Evolutionary conservation across 2,888 invertebrate species (phyloP).

Genomic region (Drosophila neoperkinsi): DNA sequence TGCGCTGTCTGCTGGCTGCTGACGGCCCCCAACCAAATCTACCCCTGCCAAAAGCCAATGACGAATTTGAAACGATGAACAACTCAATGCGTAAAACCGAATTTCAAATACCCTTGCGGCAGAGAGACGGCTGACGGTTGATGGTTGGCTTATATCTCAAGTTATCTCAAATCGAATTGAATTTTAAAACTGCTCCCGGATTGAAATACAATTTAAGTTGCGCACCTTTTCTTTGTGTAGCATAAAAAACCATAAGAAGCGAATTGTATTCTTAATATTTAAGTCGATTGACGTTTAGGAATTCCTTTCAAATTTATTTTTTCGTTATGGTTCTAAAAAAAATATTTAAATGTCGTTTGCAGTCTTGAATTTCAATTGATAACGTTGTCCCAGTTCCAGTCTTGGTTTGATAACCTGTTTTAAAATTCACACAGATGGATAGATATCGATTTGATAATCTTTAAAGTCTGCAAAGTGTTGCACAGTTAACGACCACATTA

Average conservation of each 20-base stretch:
- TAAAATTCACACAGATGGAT: background rate
- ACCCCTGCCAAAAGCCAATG: constrained; percentile 48
- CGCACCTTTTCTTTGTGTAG: too few relatives aligned
- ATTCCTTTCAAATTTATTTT: background rate
- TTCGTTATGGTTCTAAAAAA: too few relatives aligned
- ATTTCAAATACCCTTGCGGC: background rate
- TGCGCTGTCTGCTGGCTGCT: background rate
- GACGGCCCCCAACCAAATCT: background rate
- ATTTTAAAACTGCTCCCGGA: background rate
- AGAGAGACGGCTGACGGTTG: background rate
- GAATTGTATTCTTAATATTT: too few relatives aligned
- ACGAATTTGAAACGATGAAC: constrained; percentile 64
- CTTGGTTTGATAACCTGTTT: background rate
- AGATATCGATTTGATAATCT: background rate
- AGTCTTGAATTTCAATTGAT: background rate
- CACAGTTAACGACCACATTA: background rate
- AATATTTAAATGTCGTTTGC: too few relatives aligned
- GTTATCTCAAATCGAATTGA: background rate
- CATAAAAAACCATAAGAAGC: too few relatives aligned
- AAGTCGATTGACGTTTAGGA: too few relatives aligned
- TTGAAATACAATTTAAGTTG: background rate
- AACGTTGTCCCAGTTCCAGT: too few relatives aligned
- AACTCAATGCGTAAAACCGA: background rate
- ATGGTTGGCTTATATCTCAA: background rate
- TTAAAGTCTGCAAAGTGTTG: rapidly evolving